Base-by-base conservation (phyloP, 2,113 vertebrate species). In the Bettongia penicillata region DNA sequence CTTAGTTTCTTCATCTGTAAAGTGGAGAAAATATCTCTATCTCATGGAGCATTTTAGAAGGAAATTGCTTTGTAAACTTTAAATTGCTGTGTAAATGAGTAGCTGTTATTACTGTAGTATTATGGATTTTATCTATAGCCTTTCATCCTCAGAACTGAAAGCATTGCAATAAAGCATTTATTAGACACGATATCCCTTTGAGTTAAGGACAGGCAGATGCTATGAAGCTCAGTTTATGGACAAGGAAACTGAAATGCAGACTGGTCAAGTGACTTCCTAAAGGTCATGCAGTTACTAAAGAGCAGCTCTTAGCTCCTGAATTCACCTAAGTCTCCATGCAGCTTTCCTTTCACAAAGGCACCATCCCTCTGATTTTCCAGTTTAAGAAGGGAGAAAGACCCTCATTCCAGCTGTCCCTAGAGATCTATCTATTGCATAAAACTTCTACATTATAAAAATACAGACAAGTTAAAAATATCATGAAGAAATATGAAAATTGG, bases 401-500 rank as follows among this genome's bases (percentile, higher is more conserved):
- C 19, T 51, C 11, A 16, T 0, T 23, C n/a, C 28, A 43, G 90
- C 23, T 91, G 24, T 93, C 92, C 90, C n/a, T 37, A 51, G 92
- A 96, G 91, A 96, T 43, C 52, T 8, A 93, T 93, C 91, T 91
- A 94, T 53, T 93, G 53, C 51, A 93, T 53, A 90, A 95, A 93
- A 95, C 91, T 96, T 97, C 48, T 91, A 37, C 11, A 61, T 50
- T 90, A 91, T 94, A 53, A 93, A 94, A 97, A 92, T 92, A 93
- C 97, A 97, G 95, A 37, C 7, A 90, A 93, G 94, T 93, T 96
- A 96, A 93, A 84, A 94, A 25, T 55, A 77, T 68, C 53, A 94
- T 96, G 89, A 52, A 97, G 77, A 49, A 92, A 9, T 91, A 57
- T 91, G 48, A 95, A 94, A 97, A 95, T 90, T 8, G 43, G 93